These are phyloP conservation scores for Adrianichthys oophorus DNA, from an alignment of 2,797 vertebrate species.

Conservation along the genomic window DNA sequence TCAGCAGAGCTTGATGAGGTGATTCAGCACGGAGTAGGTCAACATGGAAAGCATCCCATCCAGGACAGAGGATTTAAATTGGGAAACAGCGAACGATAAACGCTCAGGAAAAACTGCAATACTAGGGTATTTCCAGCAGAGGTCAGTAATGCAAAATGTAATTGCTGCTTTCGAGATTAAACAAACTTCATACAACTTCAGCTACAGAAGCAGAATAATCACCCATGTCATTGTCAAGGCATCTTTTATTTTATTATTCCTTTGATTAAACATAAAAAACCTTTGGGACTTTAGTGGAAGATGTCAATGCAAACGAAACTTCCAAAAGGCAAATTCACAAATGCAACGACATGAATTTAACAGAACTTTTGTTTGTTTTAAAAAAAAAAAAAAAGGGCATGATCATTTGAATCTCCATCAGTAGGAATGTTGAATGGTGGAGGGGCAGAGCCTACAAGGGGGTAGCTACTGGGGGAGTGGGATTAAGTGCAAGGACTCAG, in stretches of 20 bases:
- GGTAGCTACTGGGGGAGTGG: conserved; percentile 14
- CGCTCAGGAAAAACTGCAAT: too few relatives aligned
- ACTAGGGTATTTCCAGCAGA: too few relatives aligned
- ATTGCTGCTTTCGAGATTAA: background rate
- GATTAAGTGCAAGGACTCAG: conserved; percentile 41
- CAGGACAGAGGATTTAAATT: too few relatives aligned
- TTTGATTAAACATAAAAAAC: conserved; percentile 52
- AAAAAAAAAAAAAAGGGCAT: conserved; percentile 2
- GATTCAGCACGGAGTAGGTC: too few relatives aligned
- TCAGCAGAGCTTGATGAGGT: too few relatives aligned
- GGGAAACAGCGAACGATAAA: too few relatives aligned
- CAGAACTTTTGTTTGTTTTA: conserved; percentile 20
- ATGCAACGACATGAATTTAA: conserved; percentile 57
- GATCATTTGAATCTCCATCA: conserved; percentile 29
- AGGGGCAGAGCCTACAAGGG: conserved; percentile 25
- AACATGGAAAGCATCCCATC: too few relatives aligned
- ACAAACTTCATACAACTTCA: background rate
- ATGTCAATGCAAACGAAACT: conserved; percentile 66
- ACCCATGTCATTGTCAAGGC: conserved; percentile 28
- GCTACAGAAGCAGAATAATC: too few relatives aligned
- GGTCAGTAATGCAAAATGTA: background rate
- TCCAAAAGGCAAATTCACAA: conserved; percentile 61
- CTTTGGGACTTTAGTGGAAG: conserved; percentile 47
- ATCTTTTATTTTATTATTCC: conserved; percentile 47
- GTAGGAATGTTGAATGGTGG: conserved; percentile 59